Percentiles rank a stretch among this genome's conserved stretches.
Conservation (phyloP, 37 sponge, comb jelly and placozoan species). For the Halisarca cf. caerulea region DNA sequence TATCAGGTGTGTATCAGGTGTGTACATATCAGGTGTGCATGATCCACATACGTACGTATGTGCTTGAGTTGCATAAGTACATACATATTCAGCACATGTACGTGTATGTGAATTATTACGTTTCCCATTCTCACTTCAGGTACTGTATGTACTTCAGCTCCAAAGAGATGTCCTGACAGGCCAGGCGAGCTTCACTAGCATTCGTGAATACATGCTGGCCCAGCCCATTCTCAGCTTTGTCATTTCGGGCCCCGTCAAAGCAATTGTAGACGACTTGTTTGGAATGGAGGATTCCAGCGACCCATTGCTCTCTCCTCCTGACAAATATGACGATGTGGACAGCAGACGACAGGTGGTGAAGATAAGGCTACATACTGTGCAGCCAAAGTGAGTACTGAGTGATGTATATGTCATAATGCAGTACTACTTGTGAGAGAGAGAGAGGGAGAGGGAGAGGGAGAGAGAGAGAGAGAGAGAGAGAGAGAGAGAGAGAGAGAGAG, state of each 20-base stretch:
- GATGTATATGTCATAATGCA: no score
- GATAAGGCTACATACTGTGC: conserved; percentile 66
- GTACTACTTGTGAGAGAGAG: no score
- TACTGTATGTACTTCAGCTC: conserved; percentile 68
- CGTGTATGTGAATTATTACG: no score
- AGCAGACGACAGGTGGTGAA: conserved; percentile 44
- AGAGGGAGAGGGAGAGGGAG: background rate
- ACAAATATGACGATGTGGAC: conserved; percentile 20
- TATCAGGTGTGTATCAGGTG: no score
- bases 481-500: conserved; percentile 31
- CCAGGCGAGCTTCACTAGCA: conserved; percentile 60
- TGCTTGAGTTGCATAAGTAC: background rate
- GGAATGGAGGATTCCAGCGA: conserved; percentile 45
- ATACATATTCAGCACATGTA: no score
- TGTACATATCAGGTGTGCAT: no score
- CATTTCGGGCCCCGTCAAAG: conserved; percentile 19
- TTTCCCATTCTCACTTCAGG: conserved; percentile 34
- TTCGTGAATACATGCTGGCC: conserved; percentile 80
- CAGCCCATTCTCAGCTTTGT: conserved; percentile 85
- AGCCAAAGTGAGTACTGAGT: conserved; percentile 52
- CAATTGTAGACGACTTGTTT: conserved; percentile 11
- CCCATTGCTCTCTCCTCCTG: background rate
- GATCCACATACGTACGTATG: background rate
- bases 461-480: background rate
- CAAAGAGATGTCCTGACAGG: conserved; percentile 39